Evolutionary conservation across 2,797 vertebrate species (phyloP).

Genomic region (Esox lucius): DNA sequence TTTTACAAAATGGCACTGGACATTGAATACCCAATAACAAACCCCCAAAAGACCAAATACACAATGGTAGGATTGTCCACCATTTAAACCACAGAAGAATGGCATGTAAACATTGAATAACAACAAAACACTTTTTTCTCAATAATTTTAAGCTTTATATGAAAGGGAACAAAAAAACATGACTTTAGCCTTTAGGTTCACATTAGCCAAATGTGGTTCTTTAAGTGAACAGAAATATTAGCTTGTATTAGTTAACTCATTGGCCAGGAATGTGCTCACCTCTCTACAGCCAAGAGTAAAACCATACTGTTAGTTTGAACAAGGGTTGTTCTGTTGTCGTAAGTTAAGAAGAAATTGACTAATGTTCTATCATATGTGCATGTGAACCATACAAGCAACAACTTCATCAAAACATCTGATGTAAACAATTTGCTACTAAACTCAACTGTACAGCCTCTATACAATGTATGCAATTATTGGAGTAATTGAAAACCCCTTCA

Average conservation of each 20-base stretch:
- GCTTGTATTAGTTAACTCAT: neutral
- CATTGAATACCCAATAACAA: neutral
- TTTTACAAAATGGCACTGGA: neutral
- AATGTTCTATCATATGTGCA: neutral
- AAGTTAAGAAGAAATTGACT: neutral
- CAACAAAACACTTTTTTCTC: neutral
- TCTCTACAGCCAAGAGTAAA: neutral
- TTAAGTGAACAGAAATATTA: neutral
- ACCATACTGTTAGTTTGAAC: neutral
- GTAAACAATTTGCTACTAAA: neutral
- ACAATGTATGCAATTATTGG: neutral
- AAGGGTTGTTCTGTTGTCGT: neutral
- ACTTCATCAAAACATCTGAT: neutral
- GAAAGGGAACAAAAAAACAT: neutral
- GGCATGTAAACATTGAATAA: neutral
- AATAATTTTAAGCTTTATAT: neutral
- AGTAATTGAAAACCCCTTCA: neutral
- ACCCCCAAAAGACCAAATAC: neutral
- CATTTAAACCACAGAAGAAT: neutral
- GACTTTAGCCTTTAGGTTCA: neutral
- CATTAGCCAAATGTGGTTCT: neutral
- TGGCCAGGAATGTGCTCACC: too few species aligned
- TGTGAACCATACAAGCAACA: neutral
- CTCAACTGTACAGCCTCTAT: neutral
- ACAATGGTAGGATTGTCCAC: too few species aligned